Conservation (phyloP, 2,113 vertebrate genomes). For the Labeo rohita region DNA sequence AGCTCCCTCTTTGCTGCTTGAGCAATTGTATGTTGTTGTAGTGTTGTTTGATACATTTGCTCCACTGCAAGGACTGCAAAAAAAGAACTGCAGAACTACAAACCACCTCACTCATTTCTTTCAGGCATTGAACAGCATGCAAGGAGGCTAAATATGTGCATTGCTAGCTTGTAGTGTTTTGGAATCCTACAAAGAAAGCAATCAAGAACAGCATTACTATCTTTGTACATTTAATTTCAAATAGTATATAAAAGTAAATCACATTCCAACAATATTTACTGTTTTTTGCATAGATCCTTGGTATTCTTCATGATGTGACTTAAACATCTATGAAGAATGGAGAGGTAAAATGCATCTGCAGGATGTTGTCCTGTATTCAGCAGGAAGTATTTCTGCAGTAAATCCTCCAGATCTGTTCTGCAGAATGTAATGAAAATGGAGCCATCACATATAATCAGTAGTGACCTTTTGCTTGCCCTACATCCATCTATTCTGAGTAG, state of each 20-base stretch:
- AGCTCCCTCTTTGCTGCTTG: no score
- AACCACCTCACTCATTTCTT: neutral
- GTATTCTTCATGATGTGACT: neutral
- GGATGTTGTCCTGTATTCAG: constrained; percentile 16
- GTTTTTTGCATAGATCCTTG: constrained; percentile 22
- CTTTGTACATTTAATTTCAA: no score
- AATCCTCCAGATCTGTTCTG: neutral
- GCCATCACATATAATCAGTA: constrained; percentile 36
- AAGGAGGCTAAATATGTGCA: constrained; percentile 2
- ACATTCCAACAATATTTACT: no score
- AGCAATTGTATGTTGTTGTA: no score
- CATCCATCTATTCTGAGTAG: neutral
- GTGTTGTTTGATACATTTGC: neutral
- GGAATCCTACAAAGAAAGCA: neutral
- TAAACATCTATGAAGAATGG: neutral
- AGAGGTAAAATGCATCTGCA: neutral
- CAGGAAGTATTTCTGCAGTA: constrained; percentile 5
- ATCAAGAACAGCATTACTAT: neutral
- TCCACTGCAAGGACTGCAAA: constrained; percentile 18
- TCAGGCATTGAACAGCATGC: neutral
- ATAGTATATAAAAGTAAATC: no score
- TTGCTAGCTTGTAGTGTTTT: constrained; percentile 10
- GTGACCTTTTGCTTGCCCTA: neutral
- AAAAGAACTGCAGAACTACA: neutral
- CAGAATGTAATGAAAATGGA: constrained; percentile 35